These are phyloP conservation scores for Barnardius zonarius DNA, from an alignment of 2,113 vertebrate genomes.

Conservation along the genomic window DNA sequence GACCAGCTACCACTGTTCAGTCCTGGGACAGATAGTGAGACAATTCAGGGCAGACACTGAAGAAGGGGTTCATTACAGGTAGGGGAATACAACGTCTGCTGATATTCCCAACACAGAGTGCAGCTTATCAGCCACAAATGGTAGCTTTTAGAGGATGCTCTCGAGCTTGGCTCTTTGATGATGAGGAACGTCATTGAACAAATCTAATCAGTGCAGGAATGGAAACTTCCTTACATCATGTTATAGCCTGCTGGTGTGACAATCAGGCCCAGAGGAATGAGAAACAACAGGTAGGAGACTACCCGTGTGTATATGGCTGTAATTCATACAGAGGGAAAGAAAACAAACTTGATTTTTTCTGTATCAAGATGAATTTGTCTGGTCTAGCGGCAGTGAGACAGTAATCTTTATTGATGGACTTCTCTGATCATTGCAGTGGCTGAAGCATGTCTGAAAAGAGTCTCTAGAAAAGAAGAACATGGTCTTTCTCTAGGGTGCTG, in stretches of 20 bases:
- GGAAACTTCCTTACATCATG: background rate
- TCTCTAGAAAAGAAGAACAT: background rate
- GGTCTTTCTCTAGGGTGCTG: background rate
- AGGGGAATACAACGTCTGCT: background rate
- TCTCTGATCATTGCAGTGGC: background rate
- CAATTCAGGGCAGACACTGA: background rate
- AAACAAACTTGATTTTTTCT: background rate
- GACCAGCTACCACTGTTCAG: background rate
- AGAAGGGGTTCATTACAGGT: background rate
- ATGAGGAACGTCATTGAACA: background rate
- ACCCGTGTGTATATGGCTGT: background rate
- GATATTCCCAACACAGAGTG: background rate
- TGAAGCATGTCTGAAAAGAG: background rate
- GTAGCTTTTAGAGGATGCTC: background rate
- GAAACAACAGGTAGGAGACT: background rate
- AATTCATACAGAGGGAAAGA: background rate
- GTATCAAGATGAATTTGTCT: background rate
- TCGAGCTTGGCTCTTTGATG: background rate
- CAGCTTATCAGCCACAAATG: background rate
- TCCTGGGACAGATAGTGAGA: background rate
- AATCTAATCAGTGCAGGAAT: background rate
- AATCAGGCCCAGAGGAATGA: background rate
- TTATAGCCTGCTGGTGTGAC: background rate
- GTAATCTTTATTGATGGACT: background rate
- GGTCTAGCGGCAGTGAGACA: background rate